Percentiles rank a stretch among this genome's conserved stretches.
Conservation (phyloP, 2,113 vertebrate species). For the Hydrolagus affinis region DNA sequence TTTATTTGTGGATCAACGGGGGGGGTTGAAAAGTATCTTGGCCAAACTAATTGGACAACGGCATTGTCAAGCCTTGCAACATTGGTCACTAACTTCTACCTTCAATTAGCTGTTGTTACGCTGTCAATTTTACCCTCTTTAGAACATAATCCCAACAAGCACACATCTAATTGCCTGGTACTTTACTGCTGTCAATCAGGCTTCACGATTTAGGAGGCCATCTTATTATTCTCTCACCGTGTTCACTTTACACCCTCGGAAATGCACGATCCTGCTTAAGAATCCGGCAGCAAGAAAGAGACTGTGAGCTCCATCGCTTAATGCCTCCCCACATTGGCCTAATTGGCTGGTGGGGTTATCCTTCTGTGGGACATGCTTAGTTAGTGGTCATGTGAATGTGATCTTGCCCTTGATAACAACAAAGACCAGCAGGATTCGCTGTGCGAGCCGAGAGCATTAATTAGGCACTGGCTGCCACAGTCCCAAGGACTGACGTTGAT, state of each 20-base stretch:
- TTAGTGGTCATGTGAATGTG: neutral
- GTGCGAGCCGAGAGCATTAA: neutral
- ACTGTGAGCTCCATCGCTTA: neutral
- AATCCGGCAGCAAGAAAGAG: neutral
- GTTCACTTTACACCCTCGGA: too few relatives aligned
- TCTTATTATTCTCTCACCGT: too few relatives aligned
- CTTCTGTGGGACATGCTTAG: conserved; percentile 8
- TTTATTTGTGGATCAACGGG: neutral
- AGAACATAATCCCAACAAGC: neutral
- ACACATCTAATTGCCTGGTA: neutral
- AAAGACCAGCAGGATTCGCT: conserved; percentile 14
- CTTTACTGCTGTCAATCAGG: neutral
- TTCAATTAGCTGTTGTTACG: too few relatives aligned
- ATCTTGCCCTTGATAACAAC: conserved; percentile 22
- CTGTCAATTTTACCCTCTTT: neutral
- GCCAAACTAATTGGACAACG: neutral
- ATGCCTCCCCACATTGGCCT: neutral
- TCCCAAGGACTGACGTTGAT: neutral
- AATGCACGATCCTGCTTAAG: neutral
- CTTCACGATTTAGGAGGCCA: neutral
- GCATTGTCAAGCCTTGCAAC: neutral
- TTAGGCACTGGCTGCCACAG: neutral
- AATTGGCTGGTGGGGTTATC: neutral
- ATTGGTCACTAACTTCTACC: neutral
- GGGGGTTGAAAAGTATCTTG: neutral